phyloP scores from a whole-genome alignment of 1,140 invertebrate species.

The Battus philenor region DNA sequence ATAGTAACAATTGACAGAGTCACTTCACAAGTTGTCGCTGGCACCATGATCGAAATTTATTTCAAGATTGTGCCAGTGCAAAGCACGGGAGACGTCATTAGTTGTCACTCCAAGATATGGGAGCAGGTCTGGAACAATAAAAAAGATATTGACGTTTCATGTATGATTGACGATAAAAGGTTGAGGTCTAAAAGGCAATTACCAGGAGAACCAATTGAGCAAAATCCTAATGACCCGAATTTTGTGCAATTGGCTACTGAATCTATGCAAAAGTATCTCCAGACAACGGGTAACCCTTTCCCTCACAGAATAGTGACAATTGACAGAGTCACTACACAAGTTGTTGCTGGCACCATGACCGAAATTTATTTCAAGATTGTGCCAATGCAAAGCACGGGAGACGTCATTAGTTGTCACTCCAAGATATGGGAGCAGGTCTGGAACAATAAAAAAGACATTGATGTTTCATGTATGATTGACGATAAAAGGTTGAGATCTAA shows the following conservation, averaged over 20 bases:
- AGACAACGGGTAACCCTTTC: conserved; percentile 2
- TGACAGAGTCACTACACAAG: conserved; percentile 12
- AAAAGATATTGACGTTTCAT: conserved; percentile 27
- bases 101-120: conserved; percentile 62
- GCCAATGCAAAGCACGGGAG: conserved; percentile 10
- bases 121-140: conserved; percentile 27
- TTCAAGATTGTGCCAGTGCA: conserved; percentile 21
- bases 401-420: conserved; percentile 29
- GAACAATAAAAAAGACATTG: conserved; percentile 25
- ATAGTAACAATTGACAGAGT: conserved; percentile 27
- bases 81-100: conserved; percentile 21
- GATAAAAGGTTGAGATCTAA: conserved; percentile 19
- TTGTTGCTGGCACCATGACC: conserved; percentile 19
- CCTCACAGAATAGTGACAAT: conserved; percentile 10
- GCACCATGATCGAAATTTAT: conserved; percentile 27
- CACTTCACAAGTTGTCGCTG: conserved; percentile 32
- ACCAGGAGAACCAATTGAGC: neutral
- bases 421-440: conserved; percentile 28
- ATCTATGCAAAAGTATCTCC: conserved; percentile 12
- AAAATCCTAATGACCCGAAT: neutral
- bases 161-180: conserved; percentile 16
- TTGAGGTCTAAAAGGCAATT: neutral
- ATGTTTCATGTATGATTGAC: conserved; percentile 26
- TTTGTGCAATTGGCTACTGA: conserved; percentile 10
- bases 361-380: conserved; percentile 31